Base-by-base conservation (phyloP, 2,888 invertebrate species). In the Sesamia inferens region DNA sequence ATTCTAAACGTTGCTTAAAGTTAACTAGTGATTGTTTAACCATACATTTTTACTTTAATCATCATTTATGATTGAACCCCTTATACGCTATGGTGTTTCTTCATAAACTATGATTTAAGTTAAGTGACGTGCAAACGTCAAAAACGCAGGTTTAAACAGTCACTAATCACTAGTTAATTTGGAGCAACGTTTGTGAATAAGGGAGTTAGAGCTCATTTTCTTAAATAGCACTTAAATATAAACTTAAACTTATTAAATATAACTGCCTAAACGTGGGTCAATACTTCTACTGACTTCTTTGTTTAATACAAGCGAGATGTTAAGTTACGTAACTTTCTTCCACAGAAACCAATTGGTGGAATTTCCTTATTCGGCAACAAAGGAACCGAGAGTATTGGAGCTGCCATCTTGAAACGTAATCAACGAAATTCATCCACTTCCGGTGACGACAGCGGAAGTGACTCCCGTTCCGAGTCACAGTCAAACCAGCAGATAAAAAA, bases 261-360 rank as follows among this genome's bases (percentile, higher is more conserved):
- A 47, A 14, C 5, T 62, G 10, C 16, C 6, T 4, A 11, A 62
- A 63, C 22, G 8, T 0, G 2, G 2, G 2, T 44, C 22, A 24
- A 6, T 6, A 16, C 3, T 4, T 22, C 1, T 22, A 5, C 8
- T 2, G 3, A 4, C 8, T 0, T 8, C 19, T 51, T 51, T 51
- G 8, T 8, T 51, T 8, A 3, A 8, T 51, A 51, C 51, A 51
- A 3, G 8, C 51, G 19, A 51, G 19, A 51, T 19, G 51, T 7
- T 51, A 51, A 8, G 51, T 51, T 51, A n/a, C 19, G 51, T 51
- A 51, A 51, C 19, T 51, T 19, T 51, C 19, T 51, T 61, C 88
- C 86, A 51, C 92, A 97, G 97, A 97, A 97, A 94, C 97, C 97
- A 10, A 88, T 96, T 7, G 97, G 97, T 3, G 97, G 97, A 2